These are phyloP conservation scores for Phthorimaea operculella DNA, from an alignment of 1,140 invertebrate species.

Conservation along the genomic window DNA sequence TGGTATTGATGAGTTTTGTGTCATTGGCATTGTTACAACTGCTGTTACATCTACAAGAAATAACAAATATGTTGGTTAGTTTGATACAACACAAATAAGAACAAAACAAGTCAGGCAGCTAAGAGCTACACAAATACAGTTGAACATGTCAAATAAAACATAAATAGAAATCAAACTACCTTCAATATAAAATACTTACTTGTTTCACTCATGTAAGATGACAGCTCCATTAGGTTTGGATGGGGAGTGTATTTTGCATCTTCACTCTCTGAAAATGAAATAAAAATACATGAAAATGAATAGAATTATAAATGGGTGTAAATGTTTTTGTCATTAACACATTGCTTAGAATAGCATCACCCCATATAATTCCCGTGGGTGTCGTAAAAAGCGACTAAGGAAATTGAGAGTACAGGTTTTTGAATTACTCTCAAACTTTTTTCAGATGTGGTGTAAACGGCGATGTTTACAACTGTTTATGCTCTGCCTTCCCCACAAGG, in stretches of 20 bases:
- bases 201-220: slow-evolving; percentile 62
- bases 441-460: no score
- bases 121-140: no score
- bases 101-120: no score
- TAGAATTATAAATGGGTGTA: not conserved
- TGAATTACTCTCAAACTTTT: no score
- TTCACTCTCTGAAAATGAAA: slow-evolving; percentile 37
- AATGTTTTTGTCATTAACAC: no score
- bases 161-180: not conserved
- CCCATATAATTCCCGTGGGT: no score
- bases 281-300: not conserved
- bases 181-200: slow-evolving; percentile 39
- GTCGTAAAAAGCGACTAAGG: no score
- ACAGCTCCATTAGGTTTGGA: slow-evolving; percentile 57
- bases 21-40: slow-evolving; percentile 57
- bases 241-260: slow-evolving; percentile 52
- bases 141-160: not conserved
- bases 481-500: no score
- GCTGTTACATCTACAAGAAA: slow-evolving; percentile 35
- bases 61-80: slow-evolving; percentile 4
- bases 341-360: no score
- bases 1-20: slow-evolving; percentile 55
- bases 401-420: no score
- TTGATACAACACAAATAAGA: no score
- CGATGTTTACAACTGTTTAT: no score